phyloP scores from a whole-genome alignment of 2,888 invertebrate genomes.

The Clunio marinus region DNA sequence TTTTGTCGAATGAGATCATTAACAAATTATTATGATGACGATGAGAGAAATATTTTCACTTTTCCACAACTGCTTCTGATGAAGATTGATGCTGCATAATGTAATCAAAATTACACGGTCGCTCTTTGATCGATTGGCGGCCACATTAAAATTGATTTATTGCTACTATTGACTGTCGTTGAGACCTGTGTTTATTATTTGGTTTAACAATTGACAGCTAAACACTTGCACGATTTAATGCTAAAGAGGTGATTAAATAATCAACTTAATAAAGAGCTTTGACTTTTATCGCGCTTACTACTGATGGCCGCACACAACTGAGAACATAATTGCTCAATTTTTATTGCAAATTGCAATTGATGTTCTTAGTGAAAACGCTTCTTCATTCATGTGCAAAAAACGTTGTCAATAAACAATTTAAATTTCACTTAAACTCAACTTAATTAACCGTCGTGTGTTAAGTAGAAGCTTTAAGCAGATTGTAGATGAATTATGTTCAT shows the following conservation, averaged over 20 bases:
- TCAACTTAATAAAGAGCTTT: background rate
- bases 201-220: background rate
- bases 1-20: background rate
- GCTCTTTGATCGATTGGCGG: background rate
- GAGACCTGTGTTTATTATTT: background rate
- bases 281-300: background rate
- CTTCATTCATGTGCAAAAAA: background rate
- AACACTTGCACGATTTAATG: background rate
- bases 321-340: conserved; percentile 1
- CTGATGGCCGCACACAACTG: background rate
- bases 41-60: background rate
- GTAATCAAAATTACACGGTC: background rate
- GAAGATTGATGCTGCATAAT: conserved; percentile 19
- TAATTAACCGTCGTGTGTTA: too few relatives aligned
- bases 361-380: background rate
- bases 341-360: background rate
- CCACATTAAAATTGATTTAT: conserved; percentile 16
- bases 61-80: background rate
- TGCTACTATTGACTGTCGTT: background rate
- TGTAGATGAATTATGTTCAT: background rate
- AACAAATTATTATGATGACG: background rate
- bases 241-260: background rate
- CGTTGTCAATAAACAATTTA: conserved; percentile 1
- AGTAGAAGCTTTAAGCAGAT: too few relatives aligned
- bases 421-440: background rate